Conservation (phyloP, 1,140 invertebrate species). For the Drosophila prosaltans region DNA sequence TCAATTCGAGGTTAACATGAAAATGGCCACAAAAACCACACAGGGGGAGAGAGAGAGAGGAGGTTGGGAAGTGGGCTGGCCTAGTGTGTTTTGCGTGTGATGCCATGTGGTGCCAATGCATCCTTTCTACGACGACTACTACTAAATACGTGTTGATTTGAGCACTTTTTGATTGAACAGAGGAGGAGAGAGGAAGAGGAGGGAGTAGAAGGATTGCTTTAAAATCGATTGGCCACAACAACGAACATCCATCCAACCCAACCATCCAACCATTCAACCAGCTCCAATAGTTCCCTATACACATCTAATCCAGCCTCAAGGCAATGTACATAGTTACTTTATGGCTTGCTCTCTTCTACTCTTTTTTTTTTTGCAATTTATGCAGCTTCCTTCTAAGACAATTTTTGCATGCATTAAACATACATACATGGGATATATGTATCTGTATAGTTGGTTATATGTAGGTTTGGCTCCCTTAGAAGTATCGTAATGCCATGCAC, state of each 20-base stretch:
- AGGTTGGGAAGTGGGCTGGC: not conserved
- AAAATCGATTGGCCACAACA: slow-evolving; percentile 35
- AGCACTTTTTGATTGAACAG: slow-evolving; percentile 61
- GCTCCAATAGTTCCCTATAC: slow-evolving; percentile 22
- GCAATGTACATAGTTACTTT: slow-evolving; percentile 45
- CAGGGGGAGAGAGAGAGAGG: slow-evolving; percentile 23
- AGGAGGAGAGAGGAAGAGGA: not conserved
- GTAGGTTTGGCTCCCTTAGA: slow-evolving; percentile 12
- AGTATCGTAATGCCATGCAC: slow-evolving; percentile 62
- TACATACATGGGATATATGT: slow-evolving; percentile 17
- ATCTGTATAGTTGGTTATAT: slow-evolving; percentile 18
- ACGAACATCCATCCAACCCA: slow-evolving; percentile 12
- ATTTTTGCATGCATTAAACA: slow-evolving; percentile 64
- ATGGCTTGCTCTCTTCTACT: slow-evolving; percentile 12
- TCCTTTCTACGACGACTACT: not conserved
- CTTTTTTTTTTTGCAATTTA: slow-evolving; percentile 47
- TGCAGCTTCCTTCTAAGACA: slow-evolving; percentile 62
- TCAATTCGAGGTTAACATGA: slow-evolving; percentile 64
- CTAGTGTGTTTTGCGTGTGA: not conserved
- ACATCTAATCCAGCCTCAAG: slow-evolving; percentile 64
- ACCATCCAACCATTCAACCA: slow-evolving; percentile 1
- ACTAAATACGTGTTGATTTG: slow-evolving; percentile 79
- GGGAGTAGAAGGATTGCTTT: slow-evolving; percentile 31
- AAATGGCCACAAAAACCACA: slow-evolving; percentile 65
- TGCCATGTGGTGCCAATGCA: slow-evolving; percentile 47